Evolutionary conservation across 2,113 vertebrate species (phyloP).

Genomic region (Proteles cristata): DNA sequence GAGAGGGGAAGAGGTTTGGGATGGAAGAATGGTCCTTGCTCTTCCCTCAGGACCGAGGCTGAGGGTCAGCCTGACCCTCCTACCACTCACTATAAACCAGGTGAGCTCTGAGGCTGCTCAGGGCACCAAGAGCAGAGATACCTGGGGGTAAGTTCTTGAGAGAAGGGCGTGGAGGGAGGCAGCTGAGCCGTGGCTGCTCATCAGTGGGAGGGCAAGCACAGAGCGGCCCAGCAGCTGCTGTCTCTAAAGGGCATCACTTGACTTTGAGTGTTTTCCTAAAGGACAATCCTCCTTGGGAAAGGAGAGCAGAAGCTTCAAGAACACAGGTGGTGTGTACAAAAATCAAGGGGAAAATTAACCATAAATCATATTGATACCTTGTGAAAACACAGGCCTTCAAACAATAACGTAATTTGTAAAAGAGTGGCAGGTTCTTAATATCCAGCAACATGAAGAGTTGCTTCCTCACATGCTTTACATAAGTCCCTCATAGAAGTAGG

Average conservation of each 20-base stretch:
- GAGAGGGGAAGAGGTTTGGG: too few species aligned
- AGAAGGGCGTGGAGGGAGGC: not conserved
- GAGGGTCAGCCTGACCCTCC: not conserved
- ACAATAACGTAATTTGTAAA: not conserved
- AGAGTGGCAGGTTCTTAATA: not conserved
- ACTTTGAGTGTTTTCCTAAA: constrained; percentile 45
- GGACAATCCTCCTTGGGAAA: constrained; percentile 38
- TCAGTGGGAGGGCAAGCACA: not conserved
- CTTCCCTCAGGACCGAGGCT: not conserved
- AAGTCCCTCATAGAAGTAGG: not conserved
- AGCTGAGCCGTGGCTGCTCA: not conserved
- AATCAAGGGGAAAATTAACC: not conserved
- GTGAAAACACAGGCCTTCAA: not conserved
- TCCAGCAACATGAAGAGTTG: not conserved
- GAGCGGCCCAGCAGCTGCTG: not conserved
- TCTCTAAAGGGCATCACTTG: not conserved
- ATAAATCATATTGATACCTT: not conserved
- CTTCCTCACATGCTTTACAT: not conserved
- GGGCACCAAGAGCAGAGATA: not conserved
- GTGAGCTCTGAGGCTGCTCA: not conserved
- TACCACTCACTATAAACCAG: not conserved
- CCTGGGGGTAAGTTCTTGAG: not conserved
- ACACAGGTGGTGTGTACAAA: not conserved
- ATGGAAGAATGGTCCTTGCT: not conserved
- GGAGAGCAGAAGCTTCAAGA: constrained; percentile 13